Conservation (phyloP, 30 jellyfish, hydroid and myxozoan genomes). For the Pseudorhiza aurosa region DNA sequence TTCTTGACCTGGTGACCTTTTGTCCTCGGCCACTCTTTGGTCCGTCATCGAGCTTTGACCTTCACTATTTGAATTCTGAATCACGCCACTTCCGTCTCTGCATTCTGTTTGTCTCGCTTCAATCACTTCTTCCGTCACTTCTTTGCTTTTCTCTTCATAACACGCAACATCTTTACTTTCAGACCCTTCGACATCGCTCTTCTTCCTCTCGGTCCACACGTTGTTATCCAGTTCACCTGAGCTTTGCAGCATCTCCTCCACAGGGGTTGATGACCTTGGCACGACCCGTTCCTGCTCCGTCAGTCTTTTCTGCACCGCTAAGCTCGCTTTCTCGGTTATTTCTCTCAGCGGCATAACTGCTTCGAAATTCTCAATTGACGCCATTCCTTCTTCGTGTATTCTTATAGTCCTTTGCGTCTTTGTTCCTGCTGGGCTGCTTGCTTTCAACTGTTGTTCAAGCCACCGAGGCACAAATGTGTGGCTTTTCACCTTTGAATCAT, state of each 20-base stretch:
- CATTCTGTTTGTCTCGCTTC: background rate
- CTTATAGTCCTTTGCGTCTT: slow-evolving; percentile 15
- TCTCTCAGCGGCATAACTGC: slow-evolving; percentile 39
- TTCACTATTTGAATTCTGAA: background rate
- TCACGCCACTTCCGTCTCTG: too few relatives aligned
- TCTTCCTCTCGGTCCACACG: too few relatives aligned
- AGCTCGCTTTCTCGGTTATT: slow-evolving; percentile 56
- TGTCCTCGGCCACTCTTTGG: background rate
- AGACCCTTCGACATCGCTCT: background rate
- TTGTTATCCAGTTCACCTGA: too few relatives aligned
- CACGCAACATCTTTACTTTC: background rate
- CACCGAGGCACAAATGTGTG: slow-evolving; percentile 68
- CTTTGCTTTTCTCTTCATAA: background rate
- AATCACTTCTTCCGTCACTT: background rate
- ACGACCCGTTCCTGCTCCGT: slow-evolving; percentile 12
- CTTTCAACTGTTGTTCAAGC: slow-evolving; percentile 87
- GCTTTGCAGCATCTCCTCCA: background rate
- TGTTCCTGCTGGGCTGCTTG: slow-evolving; percentile 86
- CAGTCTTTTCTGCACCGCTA: slow-evolving; percentile 33
- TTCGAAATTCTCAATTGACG: slow-evolving; percentile 22
- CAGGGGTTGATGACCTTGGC: slow-evolving; percentile 71
- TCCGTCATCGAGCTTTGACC: background rate
- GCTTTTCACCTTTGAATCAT: background rate
- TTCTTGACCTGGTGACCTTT: slow-evolving; percentile 6
- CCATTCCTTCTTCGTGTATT: slow-evolving; percentile 46